Base-by-base conservation (phyloP, 2,888 invertebrate species). In the Ethmia dodecea region DNA sequence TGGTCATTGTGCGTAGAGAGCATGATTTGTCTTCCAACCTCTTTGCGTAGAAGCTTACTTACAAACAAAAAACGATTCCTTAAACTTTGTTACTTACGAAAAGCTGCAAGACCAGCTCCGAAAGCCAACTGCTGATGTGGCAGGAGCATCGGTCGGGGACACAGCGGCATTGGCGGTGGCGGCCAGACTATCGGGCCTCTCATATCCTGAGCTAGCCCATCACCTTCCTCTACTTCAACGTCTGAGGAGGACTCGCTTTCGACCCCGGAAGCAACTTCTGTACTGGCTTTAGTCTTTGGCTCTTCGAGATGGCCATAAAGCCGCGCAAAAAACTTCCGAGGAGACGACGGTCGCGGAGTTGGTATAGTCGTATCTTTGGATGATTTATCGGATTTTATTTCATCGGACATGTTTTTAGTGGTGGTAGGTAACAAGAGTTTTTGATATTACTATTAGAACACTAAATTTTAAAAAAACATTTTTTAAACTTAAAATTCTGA, bases 321-420 rank as follows among this genome's bases (percentile, higher is more conserved):
- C 36, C 93, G 87, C 31, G 93, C 93, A 63, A 94, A 94, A 70
- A 94, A 94, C 55, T 92, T 91, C 15, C 94, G 87, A 36, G 94
- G 94, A 0, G 93, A 93, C 6, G 93, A 94, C 0, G 94, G 94
- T 12, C 89, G 80, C 26, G 83, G 75, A 1, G 66, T 47, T 25
- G 65, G 63, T 28, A 77, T 55, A 9, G 62, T 39, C 4, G 66
- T 65, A n/a, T 62, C 55, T 13, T 60, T 60, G 16, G 51, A 38
- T 43, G 44, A 49, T 13, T 58, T 49, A 5, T 59, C 48, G 11
- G 48, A 41, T 22, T 49, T 53, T 35, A 38, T 40, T 35, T 63
- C 62, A 38, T 66, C 61, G 35, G 48, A 66, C 70, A 73, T 28
- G 25, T n/a, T 2, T 2, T 25, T 2, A n/a, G 9, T 10, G 8